These are phyloP conservation scores for Mechanitis mazaeus DNA, from an alignment of 2,888 invertebrate species.

Conservation along the genomic window DNA sequence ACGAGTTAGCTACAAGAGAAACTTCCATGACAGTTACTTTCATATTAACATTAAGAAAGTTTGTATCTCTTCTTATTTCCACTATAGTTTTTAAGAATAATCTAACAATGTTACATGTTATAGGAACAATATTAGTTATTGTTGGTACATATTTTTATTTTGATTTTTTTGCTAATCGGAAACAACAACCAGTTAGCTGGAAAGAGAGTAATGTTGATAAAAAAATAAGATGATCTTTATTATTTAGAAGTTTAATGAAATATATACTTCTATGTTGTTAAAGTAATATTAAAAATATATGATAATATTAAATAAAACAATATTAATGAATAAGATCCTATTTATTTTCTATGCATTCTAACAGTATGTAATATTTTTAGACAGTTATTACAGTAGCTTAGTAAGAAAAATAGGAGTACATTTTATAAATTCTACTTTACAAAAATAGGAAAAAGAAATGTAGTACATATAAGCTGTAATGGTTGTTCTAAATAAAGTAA, in stretches of 20 bases:
- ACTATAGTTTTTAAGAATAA: constrained; percentile 65
- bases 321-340: constrained; percentile 7
- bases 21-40: constrained; percentile 64
- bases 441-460: neutral
- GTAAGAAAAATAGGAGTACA: constrained; percentile 1
- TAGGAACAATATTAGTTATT: constrained; percentile 56
- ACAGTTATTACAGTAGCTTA: neutral
- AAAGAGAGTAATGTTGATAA: constrained; percentile 23
- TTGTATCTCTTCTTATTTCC: constrained; percentile 59
- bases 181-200: constrained; percentile 51
- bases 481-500: constrained; percentile 8
- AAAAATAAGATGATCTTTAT: neutral
- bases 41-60: constrained; percentile 63
- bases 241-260: neutral
- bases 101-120: constrained; percentile 53
- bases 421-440: constrained; percentile 9
- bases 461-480: constrained; percentile 9
- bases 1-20: constrained; percentile 59
- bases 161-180: constrained; percentile 50
- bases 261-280: neutral
- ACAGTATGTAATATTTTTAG: constrained; percentile 9
- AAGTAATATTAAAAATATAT: too few relatives aligned
- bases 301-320: neutral
- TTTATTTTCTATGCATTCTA: constrained; percentile 11
- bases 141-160: constrained; percentile 65